A percentile compares a stretch with the other conserved stretches of the same genome.
These are phyloP conservation scores for Pollicipes pollicipes DNA, from an alignment of 1,140 invertebrate species.

Conservation along the genomic window DNA sequence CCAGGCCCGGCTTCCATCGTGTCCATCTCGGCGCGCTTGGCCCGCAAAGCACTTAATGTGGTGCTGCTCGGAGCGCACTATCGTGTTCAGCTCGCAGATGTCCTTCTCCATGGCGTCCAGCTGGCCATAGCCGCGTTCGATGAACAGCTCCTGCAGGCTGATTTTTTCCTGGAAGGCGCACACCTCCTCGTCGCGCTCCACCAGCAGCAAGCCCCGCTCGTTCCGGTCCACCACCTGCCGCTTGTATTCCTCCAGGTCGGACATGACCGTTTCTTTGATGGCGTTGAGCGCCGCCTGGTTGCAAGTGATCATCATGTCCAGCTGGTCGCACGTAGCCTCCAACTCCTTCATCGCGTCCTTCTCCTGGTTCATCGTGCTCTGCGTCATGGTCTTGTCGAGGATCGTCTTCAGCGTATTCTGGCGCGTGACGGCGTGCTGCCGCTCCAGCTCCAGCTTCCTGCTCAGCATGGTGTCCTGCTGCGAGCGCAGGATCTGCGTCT, in stretches of 20 bases:
- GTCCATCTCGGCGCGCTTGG: neutral
- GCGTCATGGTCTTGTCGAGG: neutral
- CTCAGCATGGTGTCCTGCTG: neutral
- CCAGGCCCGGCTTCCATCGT: neutral
- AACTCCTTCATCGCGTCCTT: neutral
- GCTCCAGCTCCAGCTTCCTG: neutral
- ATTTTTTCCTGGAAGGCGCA: neutral
- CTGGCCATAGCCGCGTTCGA: neutral
- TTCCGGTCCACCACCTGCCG: neutral
- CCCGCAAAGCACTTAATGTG: neutral
- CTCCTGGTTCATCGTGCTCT: constrained; percentile 1
- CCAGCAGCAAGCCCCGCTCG: neutral
- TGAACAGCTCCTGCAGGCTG: neutral
- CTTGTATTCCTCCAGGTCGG: neutral
- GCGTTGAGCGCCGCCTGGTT: neutral
- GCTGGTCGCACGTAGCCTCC: neutral
- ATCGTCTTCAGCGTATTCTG: neutral
- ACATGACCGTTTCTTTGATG: neutral
- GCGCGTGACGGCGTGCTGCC: neutral
- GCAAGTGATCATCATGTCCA: neutral
- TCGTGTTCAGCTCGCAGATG: neutral
- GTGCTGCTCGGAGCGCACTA: neutral
- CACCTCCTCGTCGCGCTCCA: neutral
- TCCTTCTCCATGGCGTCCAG: neutral
- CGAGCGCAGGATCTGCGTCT: neutral